Conservation (phyloP, 2,888 invertebrate genomes). For the Adelphocoris suturalis region DNA sequence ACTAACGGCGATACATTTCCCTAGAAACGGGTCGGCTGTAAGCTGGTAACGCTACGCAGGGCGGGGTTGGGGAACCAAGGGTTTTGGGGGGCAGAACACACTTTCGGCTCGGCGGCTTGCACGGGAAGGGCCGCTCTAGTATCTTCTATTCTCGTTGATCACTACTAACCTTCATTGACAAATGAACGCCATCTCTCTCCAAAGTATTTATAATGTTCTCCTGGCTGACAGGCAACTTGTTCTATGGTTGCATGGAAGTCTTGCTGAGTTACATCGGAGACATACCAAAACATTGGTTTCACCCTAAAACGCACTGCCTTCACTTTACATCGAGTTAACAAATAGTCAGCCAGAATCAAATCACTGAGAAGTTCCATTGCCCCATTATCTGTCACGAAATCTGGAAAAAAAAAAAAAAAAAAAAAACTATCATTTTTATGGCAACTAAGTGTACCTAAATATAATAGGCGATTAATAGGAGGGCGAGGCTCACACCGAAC, state of each 20-base stretch:
- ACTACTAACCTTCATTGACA: conserved; percentile 79
- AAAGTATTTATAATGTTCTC: conserved; percentile 78
- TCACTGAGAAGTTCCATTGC: conserved; percentile 96
- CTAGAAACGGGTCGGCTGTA: too few relatives aligned
- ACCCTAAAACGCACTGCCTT: conserved; percentile 89
- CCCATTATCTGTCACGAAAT: conserved; percentile 94
- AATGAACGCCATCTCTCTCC: conserved; percentile 83
- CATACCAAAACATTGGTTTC: conserved; percentile 96
- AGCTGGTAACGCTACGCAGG: too few relatives aligned
- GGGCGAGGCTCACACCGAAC: too few relatives aligned
- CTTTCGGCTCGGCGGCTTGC: too few relatives aligned
- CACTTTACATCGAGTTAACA: conserved; percentile 83
- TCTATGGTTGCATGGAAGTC: conserved; percentile 88
- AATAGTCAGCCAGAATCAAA: conserved; percentile 90
- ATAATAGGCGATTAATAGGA: too few relatives aligned
- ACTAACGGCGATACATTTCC: too few relatives aligned
- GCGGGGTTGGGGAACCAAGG: too few relatives aligned
- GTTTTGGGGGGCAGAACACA: too few relatives aligned
- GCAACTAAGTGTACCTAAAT: too few relatives aligned
- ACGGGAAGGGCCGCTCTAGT: too few relatives aligned
- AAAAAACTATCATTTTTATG: too few relatives aligned
- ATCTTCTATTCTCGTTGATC: too few relatives aligned
- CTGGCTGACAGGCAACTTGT: conserved; percentile 68
- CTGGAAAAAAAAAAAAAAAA: conserved; percentile 78
- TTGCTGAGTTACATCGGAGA: conserved; percentile 89